Base-by-base conservation (phyloP, 1,140 invertebrate species). In the Hylyphantes graminicola region DNA sequence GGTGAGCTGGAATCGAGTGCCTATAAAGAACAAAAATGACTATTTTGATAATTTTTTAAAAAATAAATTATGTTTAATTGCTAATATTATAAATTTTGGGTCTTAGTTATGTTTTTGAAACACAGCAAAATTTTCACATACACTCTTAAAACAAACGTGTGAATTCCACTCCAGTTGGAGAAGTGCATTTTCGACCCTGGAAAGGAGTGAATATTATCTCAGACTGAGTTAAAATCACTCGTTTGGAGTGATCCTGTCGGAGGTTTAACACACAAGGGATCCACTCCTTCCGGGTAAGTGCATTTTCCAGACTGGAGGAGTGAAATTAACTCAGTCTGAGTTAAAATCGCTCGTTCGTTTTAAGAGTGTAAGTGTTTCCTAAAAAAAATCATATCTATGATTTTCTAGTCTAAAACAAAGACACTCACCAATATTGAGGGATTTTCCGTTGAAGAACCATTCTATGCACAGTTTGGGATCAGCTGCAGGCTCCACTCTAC, bases 391-490 rank as follows among this genome's bases (percentile, higher is more conserved):
- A 59, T 59, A 59, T 10, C 17, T 3, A 65, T 15, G 21, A 65
- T 21, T 12, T 9, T 65, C 9, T 35, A 35, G 10, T 65, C 63
- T 17, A 11, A 21, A n/a, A 70, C 48, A 64, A n/a, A 48, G 21
- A 11, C 59, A 35, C 86, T 87, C 87, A 86, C 94, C 95, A 88
- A 95, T 94, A 86, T 95, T 94, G 21, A 97, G 89, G 53, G 93
- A 91, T 90, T 96, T 96, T 57, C 96, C 96, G 88, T 97, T 97
- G 87, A 97, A 96, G 89, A 95, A 97, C 96, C 96, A 97, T 90
- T 97, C 96, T 81, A 97, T 94, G 87, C 94, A 95, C n/a, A 97
- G 91, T 88, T 97, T 95, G 4, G 98, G 98, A 92, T 99, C 98
- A 89, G 97, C 94, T 89, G 98, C 96, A 0, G 98, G 98, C 90